A percentile compares a stretch with the other conserved stretches of the same genome.
These are phyloP conservation scores for Eulemur mongoz DNA, from an alignment of 2,797 vertebrate genomes.

Conservation along the genomic window DNA sequence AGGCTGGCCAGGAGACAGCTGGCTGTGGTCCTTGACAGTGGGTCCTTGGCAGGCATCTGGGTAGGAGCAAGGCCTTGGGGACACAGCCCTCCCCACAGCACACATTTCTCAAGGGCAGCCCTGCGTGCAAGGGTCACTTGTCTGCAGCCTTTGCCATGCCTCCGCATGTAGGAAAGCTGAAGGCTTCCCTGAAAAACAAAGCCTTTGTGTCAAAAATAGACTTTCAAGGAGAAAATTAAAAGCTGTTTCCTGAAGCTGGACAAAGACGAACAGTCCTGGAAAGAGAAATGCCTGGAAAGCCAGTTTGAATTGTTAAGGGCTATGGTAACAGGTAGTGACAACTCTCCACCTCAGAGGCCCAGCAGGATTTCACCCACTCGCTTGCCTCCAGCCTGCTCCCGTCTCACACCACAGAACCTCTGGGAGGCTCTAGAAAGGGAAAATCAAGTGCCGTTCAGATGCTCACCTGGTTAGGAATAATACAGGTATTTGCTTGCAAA, in stretches of 20 bases:
- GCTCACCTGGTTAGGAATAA: neutral
- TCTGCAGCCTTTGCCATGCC: neutral
- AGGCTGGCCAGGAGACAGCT: too few species aligned
- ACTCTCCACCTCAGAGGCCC: neutral
- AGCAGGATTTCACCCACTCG: neutral
- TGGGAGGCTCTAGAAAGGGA: neutral
- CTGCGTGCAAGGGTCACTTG: too few species aligned
- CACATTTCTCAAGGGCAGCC: neutral
- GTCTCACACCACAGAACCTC: neutral
- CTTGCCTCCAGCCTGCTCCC: neutral
- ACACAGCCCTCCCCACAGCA: neutral
- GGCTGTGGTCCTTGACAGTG: neutral
- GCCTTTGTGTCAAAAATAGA: neutral
- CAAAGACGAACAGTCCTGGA: neutral
- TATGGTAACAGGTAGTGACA: fast-evolving
- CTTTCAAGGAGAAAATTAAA: neutral
- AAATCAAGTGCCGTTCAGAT: neutral
- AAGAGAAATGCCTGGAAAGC: neutral
- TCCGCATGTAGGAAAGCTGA: neutral
- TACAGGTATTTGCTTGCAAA: neutral
- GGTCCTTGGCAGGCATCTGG: neutral
- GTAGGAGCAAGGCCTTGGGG: neutral
- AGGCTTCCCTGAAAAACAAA: neutral
- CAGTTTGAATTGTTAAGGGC: neutral
- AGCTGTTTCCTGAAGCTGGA: neutral